phyloP scores from a whole-genome alignment of 2,888 invertebrate species.

The Dasysyrphus tricinctus region DNA sequence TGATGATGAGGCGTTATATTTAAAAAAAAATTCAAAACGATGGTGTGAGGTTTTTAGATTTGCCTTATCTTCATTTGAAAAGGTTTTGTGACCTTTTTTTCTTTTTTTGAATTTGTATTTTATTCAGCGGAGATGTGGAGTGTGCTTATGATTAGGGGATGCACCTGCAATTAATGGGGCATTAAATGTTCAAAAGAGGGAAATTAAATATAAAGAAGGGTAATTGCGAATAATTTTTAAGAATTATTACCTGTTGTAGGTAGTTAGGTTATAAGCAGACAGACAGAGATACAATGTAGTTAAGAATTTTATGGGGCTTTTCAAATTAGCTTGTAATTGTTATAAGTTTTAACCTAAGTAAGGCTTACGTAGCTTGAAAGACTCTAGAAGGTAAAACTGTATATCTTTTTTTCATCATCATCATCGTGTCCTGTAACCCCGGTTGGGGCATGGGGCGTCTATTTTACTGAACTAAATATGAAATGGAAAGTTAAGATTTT shows the following conservation, averaged over 20 bases:
- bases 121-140: not conserved
- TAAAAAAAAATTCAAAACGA: not conserved
- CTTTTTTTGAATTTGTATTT: not conserved
- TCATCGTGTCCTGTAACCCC: no score
- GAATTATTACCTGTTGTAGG: conserved; percentile 3
- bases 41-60: conserved; percentile 18
- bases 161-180: conserved; percentile 49
- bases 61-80: conserved; percentile 20
- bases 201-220: conserved; percentile 40
- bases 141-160: conserved; percentile 8
- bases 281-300: not conserved
- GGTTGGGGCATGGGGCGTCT: no score
- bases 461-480: no score
- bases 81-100: conserved; percentile 28
- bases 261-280: not conserved
- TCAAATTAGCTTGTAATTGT: conserved; percentile 9
- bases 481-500: no score
- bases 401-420: conserved; percentile 1
- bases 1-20: conserved; percentile 44
- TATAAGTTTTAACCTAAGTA: not conserved
- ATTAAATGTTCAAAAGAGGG: conserved; percentile 35
- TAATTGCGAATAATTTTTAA: conserved; percentile 31
- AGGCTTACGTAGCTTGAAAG: not conserved
- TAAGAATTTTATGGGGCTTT: conserved; percentile 8
- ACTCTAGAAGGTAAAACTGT: not conserved